Evolutionary conservation across 1,140 invertebrate species (phyloP), one percentile per base, ranked within the genome.

Genomic region (Doryteuthis pealeii): DNA sequence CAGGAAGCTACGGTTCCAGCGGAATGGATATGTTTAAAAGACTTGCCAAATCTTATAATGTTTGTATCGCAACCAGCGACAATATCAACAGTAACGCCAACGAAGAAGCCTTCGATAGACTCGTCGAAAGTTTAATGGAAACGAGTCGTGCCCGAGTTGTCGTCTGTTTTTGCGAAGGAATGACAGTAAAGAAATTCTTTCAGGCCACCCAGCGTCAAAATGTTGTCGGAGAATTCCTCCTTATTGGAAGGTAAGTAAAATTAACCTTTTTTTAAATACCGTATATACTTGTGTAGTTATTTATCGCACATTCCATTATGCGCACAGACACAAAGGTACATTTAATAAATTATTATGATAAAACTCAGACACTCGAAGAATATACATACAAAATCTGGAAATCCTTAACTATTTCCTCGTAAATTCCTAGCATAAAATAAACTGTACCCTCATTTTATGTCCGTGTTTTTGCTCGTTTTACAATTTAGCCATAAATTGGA

Each of bases 141-240:
- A 91, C 91, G 75, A 86, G 87, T 12, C 83, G 90, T 45, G 92
- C 92, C 8, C 88, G 89, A 45, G 93, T 94, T 6, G 91, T 94
- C n/a, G 92, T 94, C 2, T 95, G 94, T 85, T 95, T 94, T 89
- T 95, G 93, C 86, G 93, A 95, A 87, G 93, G 93, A 4, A 89
- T 91, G 83, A 93, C 93, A 0, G 91, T 94, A 54, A 85, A 91
- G 72, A 91, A 91, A 18, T 87, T 95, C n/a, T 88, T 94, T 73
- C 89, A 89, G 74, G 93, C 93, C 0, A 90, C 91, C 2, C 72
- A 90, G 77, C 87, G 91, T 49, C 83, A 91, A n/a, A 90, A 91
- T 77, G 86, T 91, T n/a, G 90, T 89, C 2, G 90, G 90, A 49
- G 87, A 90, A 75, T 92, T 93, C 79, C 88, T 92, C 62, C 90